Percentiles rank a stretch among this genome's conserved stretches.
Evolutionary conservation across 2,113 vertebrate species (phyloP).

Genomic region (Melierax canorus): DNA sequence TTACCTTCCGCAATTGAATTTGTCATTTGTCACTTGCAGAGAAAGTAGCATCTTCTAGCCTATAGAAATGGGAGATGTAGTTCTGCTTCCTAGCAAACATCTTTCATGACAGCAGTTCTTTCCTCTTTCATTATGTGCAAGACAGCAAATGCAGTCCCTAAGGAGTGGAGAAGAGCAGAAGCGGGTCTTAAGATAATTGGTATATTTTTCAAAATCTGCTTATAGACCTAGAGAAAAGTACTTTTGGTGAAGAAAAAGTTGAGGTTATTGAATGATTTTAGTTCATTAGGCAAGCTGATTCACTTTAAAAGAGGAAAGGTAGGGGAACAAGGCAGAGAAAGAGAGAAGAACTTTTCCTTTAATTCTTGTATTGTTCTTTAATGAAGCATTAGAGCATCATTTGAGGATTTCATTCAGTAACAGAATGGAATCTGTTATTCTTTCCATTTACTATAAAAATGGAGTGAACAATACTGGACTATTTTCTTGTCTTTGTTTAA

Average conservation of each 20-base stretch:
- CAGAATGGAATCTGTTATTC: background rate
- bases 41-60: background rate
- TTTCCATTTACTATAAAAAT: background rate
- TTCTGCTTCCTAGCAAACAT: background rate
- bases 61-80: background rate
- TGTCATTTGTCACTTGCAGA: background rate
- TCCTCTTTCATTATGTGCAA: background rate
- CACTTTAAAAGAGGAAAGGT: background rate
- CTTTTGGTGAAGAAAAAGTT: background rate
- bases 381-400: background rate
- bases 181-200: background rate
- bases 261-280: background rate
- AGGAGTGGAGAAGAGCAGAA: background rate
- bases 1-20: background rate
- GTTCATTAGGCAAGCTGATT: background rate
- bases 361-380: background rate
- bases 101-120: background rate
- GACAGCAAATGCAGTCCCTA: background rate
- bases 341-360: background rate
- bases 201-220: constrained; percentile 10
- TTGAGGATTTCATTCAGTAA: background rate
- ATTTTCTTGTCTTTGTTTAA: background rate
- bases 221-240: background rate
- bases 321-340: background rate
- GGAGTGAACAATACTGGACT: background rate